Base-by-base conservation (phyloP, 2,113 vertebrate genomes). In the Sisor rabdophorus region DNA sequence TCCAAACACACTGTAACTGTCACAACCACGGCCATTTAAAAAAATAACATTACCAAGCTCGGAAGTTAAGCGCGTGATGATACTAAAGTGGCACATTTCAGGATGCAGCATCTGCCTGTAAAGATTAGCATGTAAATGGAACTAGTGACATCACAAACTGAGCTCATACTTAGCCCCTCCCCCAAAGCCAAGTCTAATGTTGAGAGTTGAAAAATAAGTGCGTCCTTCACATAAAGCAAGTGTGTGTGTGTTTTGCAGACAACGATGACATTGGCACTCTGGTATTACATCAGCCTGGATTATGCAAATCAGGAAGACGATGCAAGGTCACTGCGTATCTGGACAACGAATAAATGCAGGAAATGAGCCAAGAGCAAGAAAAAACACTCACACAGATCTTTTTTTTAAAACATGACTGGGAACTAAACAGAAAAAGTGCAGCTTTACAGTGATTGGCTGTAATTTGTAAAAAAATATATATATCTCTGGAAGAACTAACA, bases 241-340 rank as follows among this genome's bases (percentile, higher is more conserved):
- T 40, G 53, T 44, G 54, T 73, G 72, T 55, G 50, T 56, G 61
- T 54, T 59, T 47, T 47, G 63, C 58, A 76, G 61, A 24, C 40
- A 77, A 22, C 79, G 63, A 75, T 81, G 77, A 77, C 73, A 60
- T 77, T 69, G 70, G 60, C 19, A 64, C 78, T 81, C 74, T 54
- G 82, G 85, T 84, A 88, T 91, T 85, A 89, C 88, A 84, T 91
- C 88, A 90, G 76, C 79, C 75, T 80, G 86, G 87, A 89, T 89
- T 87, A 91, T 91, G 90, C 88, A 87, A 90, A 79, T 26, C 36
- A 69, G 67, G 32, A 84, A 85, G 84, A 85, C 80, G 77, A 26
- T 77, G 85, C 91, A 91, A 92, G 91, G 90, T 91, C 90, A 88
- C 90, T 89, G 85, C 87, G 90, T 89, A 90, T 91, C 88, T 90